A percentile compares a stretch with the other conserved stretches of the same genome.
Evolutionary conservation across 1,140 invertebrate species (phyloP).

Genomic region (Solenopsis fugax): DNA sequence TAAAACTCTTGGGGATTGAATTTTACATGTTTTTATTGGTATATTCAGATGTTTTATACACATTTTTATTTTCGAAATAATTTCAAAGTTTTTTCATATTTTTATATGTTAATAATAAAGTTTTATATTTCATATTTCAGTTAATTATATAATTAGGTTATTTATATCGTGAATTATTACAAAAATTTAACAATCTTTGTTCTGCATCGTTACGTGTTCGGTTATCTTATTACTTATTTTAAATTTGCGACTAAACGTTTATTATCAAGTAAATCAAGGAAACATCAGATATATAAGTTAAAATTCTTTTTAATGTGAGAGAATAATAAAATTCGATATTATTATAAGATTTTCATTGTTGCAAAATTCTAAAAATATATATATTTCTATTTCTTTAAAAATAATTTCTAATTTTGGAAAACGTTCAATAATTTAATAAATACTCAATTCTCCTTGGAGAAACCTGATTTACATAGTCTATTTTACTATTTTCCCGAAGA

Average conservation of each 20-base stretch:
- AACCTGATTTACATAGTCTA: neutral
- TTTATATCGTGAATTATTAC: neutral
- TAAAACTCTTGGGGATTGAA: too few relatives aligned
- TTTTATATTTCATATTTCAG: too few relatives aligned
- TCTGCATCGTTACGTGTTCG: too few relatives aligned
- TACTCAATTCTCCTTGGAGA: neutral
- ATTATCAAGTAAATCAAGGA: neutral
- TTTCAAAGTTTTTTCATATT: too few relatives aligned
- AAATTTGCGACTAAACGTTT: neutral
- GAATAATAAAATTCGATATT: conserved; percentile 13
- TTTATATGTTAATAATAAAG: too few relatives aligned
- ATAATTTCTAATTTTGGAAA: neutral
- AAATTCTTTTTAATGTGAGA: neutral
- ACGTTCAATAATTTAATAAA: neutral
- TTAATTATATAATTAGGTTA: neutral
- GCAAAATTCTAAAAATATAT: too few relatives aligned
- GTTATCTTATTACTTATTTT: neutral
- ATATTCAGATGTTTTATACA: too few relatives aligned
- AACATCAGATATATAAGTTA: neutral
- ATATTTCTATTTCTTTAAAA: neutral
- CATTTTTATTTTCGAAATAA: too few relatives aligned
- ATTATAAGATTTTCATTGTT: too few relatives aligned
- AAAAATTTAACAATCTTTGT: too few relatives aligned
- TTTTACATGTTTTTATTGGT: too few relatives aligned
- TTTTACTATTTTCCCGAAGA: neutral